phyloP scores from a whole-genome alignment of 2,797 vertebrate species.

The Helicolenus hilgendorfi region DNA sequence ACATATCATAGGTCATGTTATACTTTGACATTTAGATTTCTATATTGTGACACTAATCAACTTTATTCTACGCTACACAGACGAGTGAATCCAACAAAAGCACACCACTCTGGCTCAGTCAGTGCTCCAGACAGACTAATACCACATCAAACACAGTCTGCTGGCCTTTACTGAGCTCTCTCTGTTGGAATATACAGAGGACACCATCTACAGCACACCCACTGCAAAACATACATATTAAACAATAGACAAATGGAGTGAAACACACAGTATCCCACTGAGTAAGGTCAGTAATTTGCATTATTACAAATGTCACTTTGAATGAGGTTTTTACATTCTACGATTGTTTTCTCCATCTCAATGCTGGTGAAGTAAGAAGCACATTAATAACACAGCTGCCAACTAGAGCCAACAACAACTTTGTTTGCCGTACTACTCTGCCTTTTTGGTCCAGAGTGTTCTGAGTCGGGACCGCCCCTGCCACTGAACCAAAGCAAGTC shows the following conservation, averaged over 20 bases:
- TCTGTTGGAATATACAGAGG: not conserved
- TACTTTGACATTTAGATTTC: not conserved
- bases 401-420: not conserved
- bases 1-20: not conserved
- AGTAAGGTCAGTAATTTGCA: not conserved
- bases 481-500: not conserved
- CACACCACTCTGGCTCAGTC: constrained; percentile 9
- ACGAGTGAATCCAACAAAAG: not conserved
- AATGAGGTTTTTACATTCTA: not conserved
- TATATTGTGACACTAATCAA: constrained; percentile 2
- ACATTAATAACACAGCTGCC: not conserved
- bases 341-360: not conserved
- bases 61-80: not conserved
- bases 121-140: constrained; percentile 14
- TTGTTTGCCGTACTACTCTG: not conserved
- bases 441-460: not conserved
- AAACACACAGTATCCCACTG: not conserved
- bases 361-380: not conserved
- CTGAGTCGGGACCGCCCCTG: not conserved
- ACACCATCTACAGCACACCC: not conserved
- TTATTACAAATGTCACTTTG: not conserved
- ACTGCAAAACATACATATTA: not conserved
- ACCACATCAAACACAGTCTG: constrained; percentile 26
- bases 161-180: constrained; percentile 4
- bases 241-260: not conserved